Evolutionary conservation across 1,140 invertebrate genomes (phyloP).

Genomic region (Drosophila kurseongensis): DNA sequence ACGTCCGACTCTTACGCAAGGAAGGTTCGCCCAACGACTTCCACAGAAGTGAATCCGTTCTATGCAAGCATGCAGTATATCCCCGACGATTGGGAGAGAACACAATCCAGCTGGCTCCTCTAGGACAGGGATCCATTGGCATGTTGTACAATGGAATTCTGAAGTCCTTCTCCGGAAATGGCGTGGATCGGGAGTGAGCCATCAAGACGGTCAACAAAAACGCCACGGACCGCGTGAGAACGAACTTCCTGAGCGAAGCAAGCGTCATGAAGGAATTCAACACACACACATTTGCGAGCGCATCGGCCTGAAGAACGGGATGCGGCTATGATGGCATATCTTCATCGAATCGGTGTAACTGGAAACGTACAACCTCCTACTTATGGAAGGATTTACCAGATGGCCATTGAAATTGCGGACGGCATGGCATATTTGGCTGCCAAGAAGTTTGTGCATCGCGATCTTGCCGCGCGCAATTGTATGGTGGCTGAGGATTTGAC

Average conservation of each 20-base stretch:
- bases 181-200: constrained; percentile 90
- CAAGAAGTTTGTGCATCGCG: constrained; percentile 98
- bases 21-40: constrained; percentile 83
- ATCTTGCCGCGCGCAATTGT: constrained; percentile 98
- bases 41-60: constrained; percentile 92
- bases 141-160: constrained; percentile 90
- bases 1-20: constrained; percentile 35
- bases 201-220: constrained; percentile 98
- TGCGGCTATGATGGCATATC: constrained; percentile 50
- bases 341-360: constrained; percentile 59
- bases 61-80: constrained; percentile 92
- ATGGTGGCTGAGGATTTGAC: constrained; percentile 96
- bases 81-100: constrained; percentile 98
- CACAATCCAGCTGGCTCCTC: constrained; percentile 91
- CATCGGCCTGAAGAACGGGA: constrained; percentile 90
- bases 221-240: constrained; percentile 93
- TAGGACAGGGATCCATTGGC: constrained; percentile 98
- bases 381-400: constrained; percentile 85
- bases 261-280: constrained; percentile 98
- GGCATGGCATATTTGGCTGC: constrained; percentile 98
- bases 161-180: constrained; percentile 84
- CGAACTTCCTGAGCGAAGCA: constrained; percentile 98
- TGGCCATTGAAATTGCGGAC: constrained; percentile 99
- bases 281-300: constrained; percentile 93
- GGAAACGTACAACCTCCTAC: constrained; percentile 87